phyloP scores from a whole-genome alignment of 2,888 invertebrate genomes.

The Sarcophaga carnaria region DNA sequence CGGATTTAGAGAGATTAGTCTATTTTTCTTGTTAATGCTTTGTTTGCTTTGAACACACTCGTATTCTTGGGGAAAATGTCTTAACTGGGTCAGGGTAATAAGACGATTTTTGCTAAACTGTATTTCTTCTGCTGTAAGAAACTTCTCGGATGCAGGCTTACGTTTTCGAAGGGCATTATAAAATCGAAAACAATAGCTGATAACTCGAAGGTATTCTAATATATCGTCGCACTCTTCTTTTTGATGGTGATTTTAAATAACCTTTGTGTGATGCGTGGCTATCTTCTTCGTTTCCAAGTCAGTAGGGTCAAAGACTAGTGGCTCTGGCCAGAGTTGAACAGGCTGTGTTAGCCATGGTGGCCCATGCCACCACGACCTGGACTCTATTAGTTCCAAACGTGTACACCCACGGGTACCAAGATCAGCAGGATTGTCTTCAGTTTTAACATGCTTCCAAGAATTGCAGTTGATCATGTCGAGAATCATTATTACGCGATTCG shows the following conservation, averaged over 20 bases:
- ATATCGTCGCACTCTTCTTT: neutral
- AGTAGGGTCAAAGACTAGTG: slow-evolving; percentile 1
- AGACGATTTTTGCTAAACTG: slow-evolving; percentile 6
- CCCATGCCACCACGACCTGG: neutral
- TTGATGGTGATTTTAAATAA: neutral
- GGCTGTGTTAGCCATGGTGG: neutral
- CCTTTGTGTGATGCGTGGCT: neutral
- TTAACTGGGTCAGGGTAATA: neutral
- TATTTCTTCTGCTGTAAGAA: neutral
- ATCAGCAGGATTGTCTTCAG: too few relatives aligned
- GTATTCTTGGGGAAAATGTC: neutral
- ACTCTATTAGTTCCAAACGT: neutral
- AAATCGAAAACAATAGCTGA: neutral
- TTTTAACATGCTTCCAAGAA: too few relatives aligned
- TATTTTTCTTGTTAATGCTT: neutral
- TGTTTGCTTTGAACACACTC: neutral
- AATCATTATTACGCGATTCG: too few relatives aligned
- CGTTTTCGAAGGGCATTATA: neutral
- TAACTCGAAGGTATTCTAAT: slow-evolving; percentile 7
- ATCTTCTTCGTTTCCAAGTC: neutral
- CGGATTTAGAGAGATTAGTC: slow-evolving; percentile 44
- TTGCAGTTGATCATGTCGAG: too few relatives aligned
- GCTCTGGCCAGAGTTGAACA: neutral
- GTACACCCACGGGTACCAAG: neutral
- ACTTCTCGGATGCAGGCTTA: neutral